A percentile compares a stretch with the other conserved stretches of the same genome.
These are phyloP conservation scores for Clupea harengus DNA, from an alignment of 2,113 vertebrate species.

Conservation along the genomic window DNA sequence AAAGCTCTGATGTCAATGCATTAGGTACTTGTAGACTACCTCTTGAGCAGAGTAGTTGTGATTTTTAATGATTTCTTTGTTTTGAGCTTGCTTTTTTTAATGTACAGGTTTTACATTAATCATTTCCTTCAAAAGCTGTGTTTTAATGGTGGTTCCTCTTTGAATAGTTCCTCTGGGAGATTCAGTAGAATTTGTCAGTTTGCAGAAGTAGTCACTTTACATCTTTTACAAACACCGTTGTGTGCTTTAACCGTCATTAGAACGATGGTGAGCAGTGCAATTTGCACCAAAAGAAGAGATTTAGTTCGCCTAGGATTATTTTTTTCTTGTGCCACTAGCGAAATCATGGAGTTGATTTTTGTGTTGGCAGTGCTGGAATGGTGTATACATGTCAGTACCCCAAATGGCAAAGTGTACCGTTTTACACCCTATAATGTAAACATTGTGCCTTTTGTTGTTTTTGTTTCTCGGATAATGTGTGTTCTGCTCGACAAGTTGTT, in stretches of 20 bases:
- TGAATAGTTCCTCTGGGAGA: not conserved
- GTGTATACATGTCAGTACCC: not conserved
- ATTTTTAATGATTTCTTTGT: not conserved
- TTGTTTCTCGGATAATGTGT: not conserved
- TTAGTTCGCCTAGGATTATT: not conserved
- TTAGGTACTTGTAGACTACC: conserved; percentile 17
- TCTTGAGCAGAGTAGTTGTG: conserved; percentile 12
- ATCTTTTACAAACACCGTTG: not conserved
- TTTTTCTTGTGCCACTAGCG: not conserved
- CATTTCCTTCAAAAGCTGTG: not conserved
- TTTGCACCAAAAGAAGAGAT: not conserved
- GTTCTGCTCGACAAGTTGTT: not conserved
- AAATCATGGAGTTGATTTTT: not conserved
- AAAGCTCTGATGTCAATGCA: conserved; percentile 5
- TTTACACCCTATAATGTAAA: conserved; percentile 2
- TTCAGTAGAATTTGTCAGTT: not conserved
- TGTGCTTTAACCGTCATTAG: conserved; percentile 2
- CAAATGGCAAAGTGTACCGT: not conserved
- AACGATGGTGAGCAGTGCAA: not conserved
- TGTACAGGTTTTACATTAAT: not conserved
- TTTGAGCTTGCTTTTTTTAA: conserved; percentile 14
- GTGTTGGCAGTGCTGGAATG: not conserved
- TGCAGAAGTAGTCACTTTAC: conserved; percentile 6
- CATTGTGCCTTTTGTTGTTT: not conserved
- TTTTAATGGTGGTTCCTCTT: not conserved